Percentiles rank a stretch among this genome's conserved stretches.
Evolutionary conservation across 2,113 vertebrate genomes (phyloP).

Genomic region (Nycticorax nycticorax): DNA sequence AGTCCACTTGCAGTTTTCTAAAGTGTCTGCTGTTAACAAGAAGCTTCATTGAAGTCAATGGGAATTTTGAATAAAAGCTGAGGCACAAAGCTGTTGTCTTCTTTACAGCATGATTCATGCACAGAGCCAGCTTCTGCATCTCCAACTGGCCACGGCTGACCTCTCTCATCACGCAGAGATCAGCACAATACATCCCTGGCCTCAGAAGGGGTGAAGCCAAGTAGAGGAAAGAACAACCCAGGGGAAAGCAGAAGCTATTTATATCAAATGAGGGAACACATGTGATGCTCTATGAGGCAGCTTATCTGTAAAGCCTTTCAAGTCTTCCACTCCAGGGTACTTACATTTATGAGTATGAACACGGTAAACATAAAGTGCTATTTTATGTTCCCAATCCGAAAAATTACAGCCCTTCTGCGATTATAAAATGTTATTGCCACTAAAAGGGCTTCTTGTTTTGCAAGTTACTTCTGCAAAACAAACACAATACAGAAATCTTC

Average conservation of each 20-base stretch:
- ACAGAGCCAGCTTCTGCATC: neutral
- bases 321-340: slow-evolving; percentile 1
- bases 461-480: slow-evolving; percentile 50
- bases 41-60: neutral
- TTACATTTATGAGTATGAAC: slow-evolving; percentile 7
- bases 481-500: slow-evolving; percentile 42
- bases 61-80: neutral
- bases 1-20: neutral
- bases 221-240: slow-evolving; percentile 6
- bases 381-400: slow-evolving; percentile 7
- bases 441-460: slow-evolving; percentile 48
- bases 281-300: neutral
- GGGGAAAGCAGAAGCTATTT: slow-evolving; percentile 44
- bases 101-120: neutral
- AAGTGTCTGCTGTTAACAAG: neutral
- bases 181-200: neutral
- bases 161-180: neutral
- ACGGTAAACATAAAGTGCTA: neutral
- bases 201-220: slow-evolving; percentile 8
- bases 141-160: neutral
- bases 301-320: slow-evolving; percentile 30
- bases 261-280: neutral
- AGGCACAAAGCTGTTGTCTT: neutral
- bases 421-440: slow-evolving; percentile 13
- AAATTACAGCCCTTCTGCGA: neutral